Conservation (phyloP, 53 echinoderm and acorn worm genomes). For the Luidia sarsii region DNA sequence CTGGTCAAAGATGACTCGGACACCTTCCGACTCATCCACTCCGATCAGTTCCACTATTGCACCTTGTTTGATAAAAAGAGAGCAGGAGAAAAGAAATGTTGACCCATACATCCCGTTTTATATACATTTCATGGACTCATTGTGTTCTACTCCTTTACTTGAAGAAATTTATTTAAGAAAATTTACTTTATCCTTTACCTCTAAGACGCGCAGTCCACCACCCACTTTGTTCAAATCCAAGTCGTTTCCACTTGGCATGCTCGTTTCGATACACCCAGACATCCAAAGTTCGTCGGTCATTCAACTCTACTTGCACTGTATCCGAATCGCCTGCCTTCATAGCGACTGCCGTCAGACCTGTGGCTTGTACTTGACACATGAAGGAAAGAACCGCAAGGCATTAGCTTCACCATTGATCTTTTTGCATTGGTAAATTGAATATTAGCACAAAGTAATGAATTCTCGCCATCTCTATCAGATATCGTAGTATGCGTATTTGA, state of each 20-base stretch:
- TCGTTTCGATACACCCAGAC: conserved; percentile 58
- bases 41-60: conserved; percentile 51
- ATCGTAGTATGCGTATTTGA: too few relatives aligned
- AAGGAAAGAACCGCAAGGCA: too few relatives aligned
- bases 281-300: conserved; percentile 77
- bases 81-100: not conserved
- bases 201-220: conserved; percentile 19
- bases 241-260: conserved; percentile 47
- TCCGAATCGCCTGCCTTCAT: conserved; percentile 55
- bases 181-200: too few relatives aligned
- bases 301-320: conserved; percentile 83
- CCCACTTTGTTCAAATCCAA: conserved; percentile 64
- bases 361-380: conserved; percentile 73
- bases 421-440: too few relatives aligned
- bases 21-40: conserved; percentile 43
- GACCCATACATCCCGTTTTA: not conserved
- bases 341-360: conserved; percentile 78
- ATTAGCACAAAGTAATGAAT: too few relatives aligned
- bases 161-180: too few relatives aligned
- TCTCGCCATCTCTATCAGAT: too few relatives aligned
- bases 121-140: too few relatives aligned
- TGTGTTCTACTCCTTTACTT: not conserved
- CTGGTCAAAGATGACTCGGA: conserved; percentile 68
- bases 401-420: too few relatives aligned
- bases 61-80: conserved; percentile 24